A percentile compares a stretch with the other conserved stretches of the same genome.
Evolutionary conservation across 2,797 vertebrate species (phyloP).

Genomic region (Paramormyrops hopkinsi): DNA sequence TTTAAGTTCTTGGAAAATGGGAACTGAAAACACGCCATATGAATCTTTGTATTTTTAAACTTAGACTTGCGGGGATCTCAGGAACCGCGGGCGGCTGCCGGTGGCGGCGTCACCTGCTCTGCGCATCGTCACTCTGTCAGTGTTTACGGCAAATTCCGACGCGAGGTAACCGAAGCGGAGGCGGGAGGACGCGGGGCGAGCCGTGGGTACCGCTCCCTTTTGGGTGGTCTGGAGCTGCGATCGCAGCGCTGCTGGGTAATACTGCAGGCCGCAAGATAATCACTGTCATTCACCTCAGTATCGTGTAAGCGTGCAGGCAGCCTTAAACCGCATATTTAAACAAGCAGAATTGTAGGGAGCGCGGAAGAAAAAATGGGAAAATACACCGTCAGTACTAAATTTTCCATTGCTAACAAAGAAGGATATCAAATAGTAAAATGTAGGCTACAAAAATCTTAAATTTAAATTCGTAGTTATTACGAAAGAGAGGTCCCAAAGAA

Average conservation of each 20-base stretch:
- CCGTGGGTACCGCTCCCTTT: background rate
- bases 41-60: background rate
- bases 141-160: background rate
- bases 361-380: background rate
- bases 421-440: background rate
- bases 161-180: background rate
- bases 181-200: background rate
- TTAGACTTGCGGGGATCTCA: background rate
- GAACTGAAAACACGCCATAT: background rate
- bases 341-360: background rate
- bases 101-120: background rate
- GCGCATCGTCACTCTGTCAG: background rate
- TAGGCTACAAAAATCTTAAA: background rate
- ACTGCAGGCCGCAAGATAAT: background rate
- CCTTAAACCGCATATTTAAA: background rate
- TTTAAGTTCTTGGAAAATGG: background rate
- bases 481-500: background rate
- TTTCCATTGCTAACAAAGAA: background rate
- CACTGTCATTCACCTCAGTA: conserved; percentile 8
- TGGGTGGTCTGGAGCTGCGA: conserved; percentile 13
- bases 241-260: background rate
- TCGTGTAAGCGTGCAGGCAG: conserved; percentile 14
- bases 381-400: background rate
- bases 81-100: background rate
- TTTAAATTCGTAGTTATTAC: background rate